Evolutionary conservation across 2,888 invertebrate species (phyloP), one percentile per base, ranked within the genome.

Genomic region (Protophormia terraenovae): DNA sequence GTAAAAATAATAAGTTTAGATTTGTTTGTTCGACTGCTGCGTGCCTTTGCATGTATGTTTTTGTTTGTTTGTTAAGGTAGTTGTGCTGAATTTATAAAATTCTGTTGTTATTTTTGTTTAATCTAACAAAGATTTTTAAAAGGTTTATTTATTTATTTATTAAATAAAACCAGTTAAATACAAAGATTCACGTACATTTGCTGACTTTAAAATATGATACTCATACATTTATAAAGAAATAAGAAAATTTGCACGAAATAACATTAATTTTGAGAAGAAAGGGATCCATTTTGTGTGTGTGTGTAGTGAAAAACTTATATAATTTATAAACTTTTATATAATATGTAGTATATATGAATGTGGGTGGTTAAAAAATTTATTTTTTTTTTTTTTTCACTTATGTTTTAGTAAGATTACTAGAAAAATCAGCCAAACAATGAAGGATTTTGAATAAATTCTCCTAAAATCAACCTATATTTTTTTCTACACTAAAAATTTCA

Each of bases 1-100:
- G 24, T 58, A 58, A 80, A 73, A 78, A 78, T 78, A 71, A 80
- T 73, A 73, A 66, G 47, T 73, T 80, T 66, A 10, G 22, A 47
- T 58, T 58, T 64, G 24, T 16, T 32, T 62, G 35, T 71, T 50
- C 22, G 47, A 22, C 12, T 19, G 24, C 10, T 22, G 22, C 7
- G n/a, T 29, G 10, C 6, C 8, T 55, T 10, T 22, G 19, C 12
- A 3, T 53, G 24, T 12, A 1, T 12, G 35, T 7, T 3, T 27
- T 0, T 60, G 35, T 69, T 47, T 71, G 38, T 53, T 53, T 53
- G 24, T 41, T 47, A 64, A 53, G 50, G 32, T 72, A 45, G 45
- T 35, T 24, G 64, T 47, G 14, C 64, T 72, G 72, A 55, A 55
- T 38, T 76, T 29, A 35, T 41, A 76, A 66, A 19, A 66, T 35